These are phyloP conservation scores for Rhyacophila evoluta DNA, from an alignment of 2,888 invertebrate species.

Conservation along the genomic window DNA sequence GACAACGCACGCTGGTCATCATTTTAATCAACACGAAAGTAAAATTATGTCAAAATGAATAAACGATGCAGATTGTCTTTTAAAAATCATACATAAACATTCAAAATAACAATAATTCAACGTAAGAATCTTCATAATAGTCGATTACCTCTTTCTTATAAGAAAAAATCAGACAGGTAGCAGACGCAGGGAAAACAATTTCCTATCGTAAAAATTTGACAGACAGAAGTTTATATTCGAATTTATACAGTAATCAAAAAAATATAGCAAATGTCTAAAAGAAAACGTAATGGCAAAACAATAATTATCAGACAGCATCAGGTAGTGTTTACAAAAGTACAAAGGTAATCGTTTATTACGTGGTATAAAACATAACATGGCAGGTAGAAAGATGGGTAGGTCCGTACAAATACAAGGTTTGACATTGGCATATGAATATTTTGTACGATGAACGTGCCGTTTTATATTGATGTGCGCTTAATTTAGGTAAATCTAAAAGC, in stretches of 20 bases:
- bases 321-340: slow-evolving; percentile 22
- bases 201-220: background rate
- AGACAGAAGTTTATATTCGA: background rate
- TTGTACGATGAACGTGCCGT: background rate
- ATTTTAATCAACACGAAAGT: too few species aligned
- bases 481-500: background rate
- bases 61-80: too few species aligned
- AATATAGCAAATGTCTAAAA: background rate
- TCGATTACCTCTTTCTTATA: background rate
- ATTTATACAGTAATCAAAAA: background rate
- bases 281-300: background rate
- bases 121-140: too few species aligned
- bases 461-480: background rate
- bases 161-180: slow-evolving; percentile 1
- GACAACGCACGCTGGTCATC: too few species aligned
- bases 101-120: too few species aligned
- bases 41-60: too few species aligned
- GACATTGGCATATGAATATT: slow-evolving; percentile 17
- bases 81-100: too few species aligned
- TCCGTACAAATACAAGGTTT: slow-evolving; percentile 1
- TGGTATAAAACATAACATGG: slow-evolving; percentile 21
- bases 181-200: background rate
- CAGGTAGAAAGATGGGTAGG: slow-evolving; percentile 22
- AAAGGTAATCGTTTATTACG: slow-evolving; percentile 10
- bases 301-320: background rate